phyloP scores from a whole-genome alignment of 1,140 invertebrate genomes.

The Camponotus pennsylvanicus region DNA sequence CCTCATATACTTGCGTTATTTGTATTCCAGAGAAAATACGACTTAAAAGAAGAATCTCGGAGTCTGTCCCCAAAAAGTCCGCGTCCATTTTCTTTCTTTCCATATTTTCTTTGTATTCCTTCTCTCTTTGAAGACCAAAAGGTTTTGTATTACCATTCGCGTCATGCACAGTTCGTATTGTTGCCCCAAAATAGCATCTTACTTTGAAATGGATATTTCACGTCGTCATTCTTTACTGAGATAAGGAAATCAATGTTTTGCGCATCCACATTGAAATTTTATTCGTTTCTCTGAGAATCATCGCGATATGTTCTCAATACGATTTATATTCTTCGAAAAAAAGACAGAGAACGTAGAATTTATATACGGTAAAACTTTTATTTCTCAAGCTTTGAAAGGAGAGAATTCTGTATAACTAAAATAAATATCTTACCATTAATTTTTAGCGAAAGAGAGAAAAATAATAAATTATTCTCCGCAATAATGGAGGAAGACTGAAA shows the following conservation, averaged over 20 bases:
- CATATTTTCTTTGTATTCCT: slow-evolving; percentile 14
- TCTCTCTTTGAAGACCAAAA: slow-evolving; percentile 1
- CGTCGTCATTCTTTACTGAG: not conserved
- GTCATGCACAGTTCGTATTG: not conserved
- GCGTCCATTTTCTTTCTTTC: not conserved
- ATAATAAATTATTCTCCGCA: slow-evolving; percentile 4
- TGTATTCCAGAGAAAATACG: not conserved
- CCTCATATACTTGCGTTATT: not conserved
- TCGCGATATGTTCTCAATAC: not conserved
- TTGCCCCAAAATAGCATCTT: not conserved
- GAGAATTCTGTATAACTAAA: not conserved
- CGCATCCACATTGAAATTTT: not conserved
- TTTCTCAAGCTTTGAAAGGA: not conserved
- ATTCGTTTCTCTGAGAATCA: not conserved
- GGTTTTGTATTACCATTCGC: slow-evolving; percentile 3
- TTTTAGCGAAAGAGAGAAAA: not conserved
- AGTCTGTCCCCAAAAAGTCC: not conserved
- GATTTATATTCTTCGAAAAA: not conserved
- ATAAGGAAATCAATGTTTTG: not conserved
- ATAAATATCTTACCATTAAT: not conserved
- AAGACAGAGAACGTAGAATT: not conserved
- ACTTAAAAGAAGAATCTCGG: slow-evolving; percentile 9
- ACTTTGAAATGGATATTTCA: slow-evolving; percentile 11
- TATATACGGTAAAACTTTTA: not conserved
- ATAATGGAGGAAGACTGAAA: not conserved